Evolutionary conservation across 2,888 invertebrate genomes (phyloP).

Genomic region (Drepana falcataria): DNA sequence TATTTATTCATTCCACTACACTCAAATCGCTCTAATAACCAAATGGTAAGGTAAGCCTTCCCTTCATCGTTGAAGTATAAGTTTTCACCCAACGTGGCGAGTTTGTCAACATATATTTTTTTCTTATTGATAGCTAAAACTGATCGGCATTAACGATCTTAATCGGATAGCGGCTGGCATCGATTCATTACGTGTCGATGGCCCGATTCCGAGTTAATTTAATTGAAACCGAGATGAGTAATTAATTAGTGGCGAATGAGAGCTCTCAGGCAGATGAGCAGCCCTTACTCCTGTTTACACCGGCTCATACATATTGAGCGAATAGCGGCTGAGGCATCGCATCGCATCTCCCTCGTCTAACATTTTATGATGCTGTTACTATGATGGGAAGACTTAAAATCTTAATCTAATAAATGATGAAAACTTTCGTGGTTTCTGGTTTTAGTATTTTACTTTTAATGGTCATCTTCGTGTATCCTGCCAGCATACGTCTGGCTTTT

Average conservation of each 20-base stretch:
- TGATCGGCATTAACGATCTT: conserved; percentile 71
- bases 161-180: conserved; percentile 68
- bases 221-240: conserved; percentile 75
- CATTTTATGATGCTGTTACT: neutral
- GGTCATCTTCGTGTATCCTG: no score
- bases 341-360: neutral
- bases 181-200: conserved; percentile 70
- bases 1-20: no score
- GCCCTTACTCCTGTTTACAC: conserved; percentile 53
- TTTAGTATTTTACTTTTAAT: neutral
- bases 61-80: no score
- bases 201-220: conserved; percentile 71
- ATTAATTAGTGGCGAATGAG: conserved; percentile 75
- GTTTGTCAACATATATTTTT: conserved; percentile 42
- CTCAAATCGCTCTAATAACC: no score
- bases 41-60: no score
- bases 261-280: conserved; percentile 64
- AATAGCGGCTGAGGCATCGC: neutral
- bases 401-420: neutral
- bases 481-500: neutral
- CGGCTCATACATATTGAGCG: conserved; percentile 45
- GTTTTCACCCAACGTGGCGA: conserved; percentile 10
- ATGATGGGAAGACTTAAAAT: neutral
- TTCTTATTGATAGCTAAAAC: conserved; percentile 63
- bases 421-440: neutral